These are phyloP conservation scores for Aplidium turbinatum DNA, from an alignment of 23 tunicate genomes.

Conservation along the genomic window DNA sequence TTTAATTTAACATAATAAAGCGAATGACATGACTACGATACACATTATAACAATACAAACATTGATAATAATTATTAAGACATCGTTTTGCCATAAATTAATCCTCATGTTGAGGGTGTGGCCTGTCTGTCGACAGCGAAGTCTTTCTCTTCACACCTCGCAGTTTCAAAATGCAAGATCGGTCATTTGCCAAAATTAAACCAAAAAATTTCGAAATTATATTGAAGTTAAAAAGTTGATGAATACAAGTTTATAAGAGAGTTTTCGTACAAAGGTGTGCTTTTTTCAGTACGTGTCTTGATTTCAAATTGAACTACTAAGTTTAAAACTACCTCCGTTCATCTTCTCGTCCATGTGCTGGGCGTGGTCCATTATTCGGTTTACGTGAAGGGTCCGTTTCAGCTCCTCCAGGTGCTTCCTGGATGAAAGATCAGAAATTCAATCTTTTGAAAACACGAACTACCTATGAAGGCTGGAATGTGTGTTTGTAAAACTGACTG, in stretches of 20 bases:
- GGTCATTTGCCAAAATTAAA: not conserved
- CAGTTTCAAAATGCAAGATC: no score
- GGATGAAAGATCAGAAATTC: not conserved
- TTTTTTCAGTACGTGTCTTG: no score
- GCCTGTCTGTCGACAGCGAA: no score
- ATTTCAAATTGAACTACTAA: not conserved
- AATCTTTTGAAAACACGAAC: not conserved
- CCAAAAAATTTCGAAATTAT: not conserved
- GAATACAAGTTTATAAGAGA: not conserved
- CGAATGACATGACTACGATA: no score
- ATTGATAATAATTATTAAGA: no score
- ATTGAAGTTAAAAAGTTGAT: not conserved
- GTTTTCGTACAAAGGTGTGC: no score
- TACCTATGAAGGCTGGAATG: not conserved
- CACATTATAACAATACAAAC: no score
- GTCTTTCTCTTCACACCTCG: no score
- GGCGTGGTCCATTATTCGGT: slow-evolving; percentile 48
- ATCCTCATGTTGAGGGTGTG: no score
- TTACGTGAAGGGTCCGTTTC: slow-evolving; percentile 72
- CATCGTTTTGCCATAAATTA: no score
- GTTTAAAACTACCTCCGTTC: not conserved
- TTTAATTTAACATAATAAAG: no score
- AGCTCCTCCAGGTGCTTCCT: slow-evolving; percentile 68
- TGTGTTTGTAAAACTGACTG: no score
- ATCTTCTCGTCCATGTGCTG: slow-evolving; percentile 62